Conservation (phyloP, 2,113 vertebrate species). For the Sorex fumeus region DNA sequence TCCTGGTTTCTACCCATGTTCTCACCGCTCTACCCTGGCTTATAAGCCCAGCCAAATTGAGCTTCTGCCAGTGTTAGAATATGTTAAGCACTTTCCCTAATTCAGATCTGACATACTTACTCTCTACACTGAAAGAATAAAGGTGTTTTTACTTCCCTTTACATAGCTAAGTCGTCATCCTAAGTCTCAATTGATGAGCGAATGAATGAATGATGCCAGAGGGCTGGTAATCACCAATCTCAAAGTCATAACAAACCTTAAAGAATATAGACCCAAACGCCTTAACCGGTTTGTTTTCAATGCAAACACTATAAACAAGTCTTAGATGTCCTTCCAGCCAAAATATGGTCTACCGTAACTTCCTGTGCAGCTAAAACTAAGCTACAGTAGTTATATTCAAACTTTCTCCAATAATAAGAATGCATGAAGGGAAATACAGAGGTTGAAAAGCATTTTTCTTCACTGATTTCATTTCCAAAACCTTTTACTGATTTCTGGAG, state of each 20-base stretch:
- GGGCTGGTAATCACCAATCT: too few species aligned
- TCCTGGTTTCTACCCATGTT: not conserved
- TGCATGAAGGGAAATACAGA: constrained; percentile 22
- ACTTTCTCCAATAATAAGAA: not conserved
- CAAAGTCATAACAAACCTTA: too few species aligned
- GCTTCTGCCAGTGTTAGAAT: not conserved
- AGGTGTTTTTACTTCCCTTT: not conserved
- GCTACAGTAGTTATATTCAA: not conserved
- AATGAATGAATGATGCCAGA: not conserved
- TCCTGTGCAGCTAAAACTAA: not conserved
- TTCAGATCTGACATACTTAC: not conserved
- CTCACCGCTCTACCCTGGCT: too few species aligned
- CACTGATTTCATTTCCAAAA: constrained; percentile 60
- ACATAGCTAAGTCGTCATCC: not conserved
- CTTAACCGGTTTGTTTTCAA: too few species aligned
- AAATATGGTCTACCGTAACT: not conserved
- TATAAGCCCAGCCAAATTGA: not conserved
- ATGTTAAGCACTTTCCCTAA: not conserved
- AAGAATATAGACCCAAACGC: too few species aligned
- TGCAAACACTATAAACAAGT: too few species aligned
- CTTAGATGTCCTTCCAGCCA: too few species aligned
- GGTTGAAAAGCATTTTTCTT: not conserved
- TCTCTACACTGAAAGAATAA: not conserved
- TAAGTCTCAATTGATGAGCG: constrained; percentile 18
- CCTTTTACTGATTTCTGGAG: not conserved